Evolutionary conservation across 2,888 invertebrate genomes (phyloP), one percentile per base, ranked within the genome.

Genomic region (Sussaba pulchella): DNA sequence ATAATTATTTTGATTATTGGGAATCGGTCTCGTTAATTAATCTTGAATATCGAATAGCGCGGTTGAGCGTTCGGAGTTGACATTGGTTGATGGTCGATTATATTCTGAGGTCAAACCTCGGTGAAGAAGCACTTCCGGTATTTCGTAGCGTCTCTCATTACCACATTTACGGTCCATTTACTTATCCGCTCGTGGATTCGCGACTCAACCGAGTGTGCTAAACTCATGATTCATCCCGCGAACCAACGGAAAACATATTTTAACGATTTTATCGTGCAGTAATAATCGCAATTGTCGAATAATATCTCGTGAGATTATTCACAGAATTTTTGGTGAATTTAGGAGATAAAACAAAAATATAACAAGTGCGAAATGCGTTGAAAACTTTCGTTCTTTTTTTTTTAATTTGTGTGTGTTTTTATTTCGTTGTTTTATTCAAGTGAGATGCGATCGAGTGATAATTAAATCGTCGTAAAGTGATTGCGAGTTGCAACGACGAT

Each of bases 141-240:
- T 69, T 81, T 50, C 45, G n/a, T 64, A 63, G 69, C 39, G 52
- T 67, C 63, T 54, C 64, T 69, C 64, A 73, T 77, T 73, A 77
- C 63, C 73, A 73, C 75, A 45, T 78, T 81, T 74, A 77, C 81
- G 78, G 73, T 85, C 86, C 83, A 79, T 82, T 88, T 84, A 78
- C 85, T 87, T 88, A 84, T 72, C 87, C 86, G 88, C 88, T 88
- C 85, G 83, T 78, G 52, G n/a, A n/a, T 57, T 26, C 81, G 70
- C 75, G 83, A 82, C 83, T 81, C 86, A 78, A 81, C 83, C 75
- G 84, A 85, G 84, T 84, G 87, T 83, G 85, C 85, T 83, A 86
- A 83, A 74, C 86, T 81, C 81, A 87, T 86, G 85, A 88, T 78
- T 86, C 1, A 2, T 83, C 83, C 81, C 84, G 84, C 79, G 63